Base-by-base conservation (phyloP, 2,113 vertebrate species). In the Periophthalmus modestus region DNA sequence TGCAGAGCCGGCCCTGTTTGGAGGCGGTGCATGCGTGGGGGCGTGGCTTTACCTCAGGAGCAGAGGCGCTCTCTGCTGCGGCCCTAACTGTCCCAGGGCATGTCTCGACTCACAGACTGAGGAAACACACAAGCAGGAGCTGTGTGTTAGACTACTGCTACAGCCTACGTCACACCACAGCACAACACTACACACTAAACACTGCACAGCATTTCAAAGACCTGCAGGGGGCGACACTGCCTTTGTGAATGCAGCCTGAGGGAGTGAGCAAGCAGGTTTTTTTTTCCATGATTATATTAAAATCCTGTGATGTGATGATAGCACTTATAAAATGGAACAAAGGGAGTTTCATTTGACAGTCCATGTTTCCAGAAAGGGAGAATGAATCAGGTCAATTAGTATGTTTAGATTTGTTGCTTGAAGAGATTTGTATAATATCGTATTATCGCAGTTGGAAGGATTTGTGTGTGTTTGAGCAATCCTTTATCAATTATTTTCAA, bases 21-120 rank as follows among this genome's bases (percentile, higher is more conserved):
- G 71, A 55, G 71, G 59, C 73, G 13, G 18, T 82, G 82, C 72
- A 61, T 82, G 80, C 46, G 9, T 87, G 81, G 66, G 58, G 39
- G 39, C 39, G 39, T 43, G 82, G 66, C 62, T 89, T 93, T 92
- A 93, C 91, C 93, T 93, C 94, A 89, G 86, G 80, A 73, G 82
- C 82, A 74, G 50, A 69, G 88, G 83, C 79, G 75, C 89, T 83
- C 82, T 92, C 85, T 78, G 77, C 58, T 88, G 88, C 85, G 82
- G 87, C 86, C 85, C 90, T 93, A 93, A 91, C 91, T 93, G 92
- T 94, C 93, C 90, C 92, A 93, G 84, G 93, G 89, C 90, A 92
- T 90, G 88, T 93, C 93, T 59, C 90, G 92, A 92, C 62, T 93
- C 93, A 92, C 93, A 92, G 90, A 94, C 94, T 94, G 93, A 89